Evolutionary conservation across 1,140 invertebrate genomes (phyloP), one percentile per base, ranked within the genome.

Genomic region (Zaprionus taronus): DNA sequence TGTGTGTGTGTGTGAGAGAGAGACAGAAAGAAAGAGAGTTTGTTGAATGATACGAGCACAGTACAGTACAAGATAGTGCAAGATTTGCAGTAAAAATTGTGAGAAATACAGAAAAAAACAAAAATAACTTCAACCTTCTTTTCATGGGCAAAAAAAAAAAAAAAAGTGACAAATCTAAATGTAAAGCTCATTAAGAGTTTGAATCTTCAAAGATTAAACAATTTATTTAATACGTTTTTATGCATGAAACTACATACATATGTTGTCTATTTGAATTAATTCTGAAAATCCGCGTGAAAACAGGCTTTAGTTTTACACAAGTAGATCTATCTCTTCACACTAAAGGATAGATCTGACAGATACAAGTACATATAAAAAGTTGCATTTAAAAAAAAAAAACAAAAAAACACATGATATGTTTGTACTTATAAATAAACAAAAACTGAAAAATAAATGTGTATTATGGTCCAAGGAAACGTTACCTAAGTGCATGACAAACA

Each of bases 11-110:
- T 31, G 14, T 1, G 20, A 20, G 22, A 53, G 26, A 78, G 20
- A 74, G 41, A 77, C 12, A 61, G 70, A 72, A 31, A 68, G 41
- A 77, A 41, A 67, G 68, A 65, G 44, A 80, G 36, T 31, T 31
- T 56, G 49, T 31, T 55, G 26, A 49, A 67, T 71, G 76, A 77
- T 68, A 75, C 61, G 71, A 80, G 71, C 83, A 87, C 83, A 9
- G n/a, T 47, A 75, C 67, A 57, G 55, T 70, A 44, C 36, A 71
- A 66, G 63, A 71, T 77, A 78, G 78, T 89, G 83, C 81, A 91
- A 79, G 79, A 74, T 47, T 79, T 77, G 28, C 0, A 72, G 62
- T 72, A 70, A 75, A 72, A 66, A 65, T 74, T 28, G 57, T 70
- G 56, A 83, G 56, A 69, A 31, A 87, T 79, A 79, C 49, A 66